phyloP scores from a whole-genome alignment of 2,888 invertebrate genomes.

The Baronia brevicornis region DNA sequence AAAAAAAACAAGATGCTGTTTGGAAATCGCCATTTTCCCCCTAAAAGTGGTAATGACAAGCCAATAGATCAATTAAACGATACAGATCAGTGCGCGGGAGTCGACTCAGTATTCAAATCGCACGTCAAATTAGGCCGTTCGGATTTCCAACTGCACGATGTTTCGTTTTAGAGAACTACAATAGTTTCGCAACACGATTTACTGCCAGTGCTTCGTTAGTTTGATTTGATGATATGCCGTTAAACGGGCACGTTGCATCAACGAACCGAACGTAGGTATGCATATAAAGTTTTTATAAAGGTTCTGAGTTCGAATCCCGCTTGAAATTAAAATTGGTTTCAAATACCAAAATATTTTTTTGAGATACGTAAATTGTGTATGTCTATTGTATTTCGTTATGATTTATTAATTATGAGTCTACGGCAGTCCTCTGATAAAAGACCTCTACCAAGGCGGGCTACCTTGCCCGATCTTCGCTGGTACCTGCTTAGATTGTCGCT shows the following conservation, averaged over 20 bases:
- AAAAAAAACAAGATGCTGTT: constrained; percentile 4
- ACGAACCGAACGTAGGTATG: constrained; percentile 5
- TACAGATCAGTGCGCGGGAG: constrained; percentile 23
- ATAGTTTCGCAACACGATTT: constrained; percentile 18
- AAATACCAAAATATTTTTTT: too few relatives aligned
- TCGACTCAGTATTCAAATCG: constrained; percentile 21
- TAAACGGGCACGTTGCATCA: constrained; percentile 12
- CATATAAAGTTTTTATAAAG: constrained; percentile 16
- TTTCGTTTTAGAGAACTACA: constrained; percentile 16
- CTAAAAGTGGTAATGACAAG: constrained; percentile 38
- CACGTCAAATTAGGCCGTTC: constrained; percentile 19
- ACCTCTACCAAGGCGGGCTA: too few relatives aligned
- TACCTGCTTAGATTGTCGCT: too few relatives aligned
- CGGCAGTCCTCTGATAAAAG: too few relatives aligned
- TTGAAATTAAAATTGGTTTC: too few relatives aligned
- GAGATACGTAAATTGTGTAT: too few relatives aligned
- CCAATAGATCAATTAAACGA: constrained; percentile 53
- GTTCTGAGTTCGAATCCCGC: constrained; percentile 9
- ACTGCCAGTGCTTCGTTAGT: constrained; percentile 15
- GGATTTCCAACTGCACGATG: constrained; percentile 14
- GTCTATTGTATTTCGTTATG: too few relatives aligned
- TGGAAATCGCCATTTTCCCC: constrained; percentile 4
- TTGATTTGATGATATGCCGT: constrained; percentile 17
- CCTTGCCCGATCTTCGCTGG: too few relatives aligned
- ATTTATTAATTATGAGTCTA: too few relatives aligned